Conservation (phyloP, 1,140 invertebrate species). For the Teleogryllus occipitalis region DNA sequence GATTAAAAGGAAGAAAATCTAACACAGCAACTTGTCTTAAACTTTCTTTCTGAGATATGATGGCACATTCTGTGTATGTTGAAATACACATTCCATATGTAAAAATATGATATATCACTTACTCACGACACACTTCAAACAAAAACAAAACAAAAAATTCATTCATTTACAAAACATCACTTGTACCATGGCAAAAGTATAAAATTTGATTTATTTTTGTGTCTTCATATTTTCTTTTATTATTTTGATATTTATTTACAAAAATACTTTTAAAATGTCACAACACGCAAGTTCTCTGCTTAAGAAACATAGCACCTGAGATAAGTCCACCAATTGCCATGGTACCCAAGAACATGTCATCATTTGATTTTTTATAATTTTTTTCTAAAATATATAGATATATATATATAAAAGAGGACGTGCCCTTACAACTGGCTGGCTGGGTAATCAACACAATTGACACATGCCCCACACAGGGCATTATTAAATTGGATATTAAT, state of each 20-base stretch:
- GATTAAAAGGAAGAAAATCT: neutral
- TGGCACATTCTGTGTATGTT: neutral
- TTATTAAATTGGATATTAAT: neutral
- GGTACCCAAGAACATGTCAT: neutral
- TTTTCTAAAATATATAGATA: neutral
- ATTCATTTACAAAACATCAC: neutral
- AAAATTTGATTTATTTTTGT: neutral
- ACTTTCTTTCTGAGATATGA: slow-evolving; percentile 5
- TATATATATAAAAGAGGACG: neutral
- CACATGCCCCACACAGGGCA: neutral
- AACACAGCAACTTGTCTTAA: neutral
- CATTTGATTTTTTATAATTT: neutral
- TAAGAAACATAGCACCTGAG: slow-evolving; percentile 4
- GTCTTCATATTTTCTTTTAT: neutral
- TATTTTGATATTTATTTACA: neutral
- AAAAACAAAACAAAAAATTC: neutral
- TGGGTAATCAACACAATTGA: neutral
- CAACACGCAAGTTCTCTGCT: neutral
- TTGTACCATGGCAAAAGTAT: neutral
- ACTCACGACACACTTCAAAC: neutral
- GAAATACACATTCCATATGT: neutral
- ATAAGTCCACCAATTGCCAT: neutral
- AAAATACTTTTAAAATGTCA: slow-evolving; percentile 2
- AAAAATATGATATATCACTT: neutral
- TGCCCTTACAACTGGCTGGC: neutral